A percentile compares a stretch with the other conserved stretches of the same genome.
phyloP scores from a whole-genome alignment of 2,888 invertebrate species.

The Coelogynopora nodosa region DNA sequence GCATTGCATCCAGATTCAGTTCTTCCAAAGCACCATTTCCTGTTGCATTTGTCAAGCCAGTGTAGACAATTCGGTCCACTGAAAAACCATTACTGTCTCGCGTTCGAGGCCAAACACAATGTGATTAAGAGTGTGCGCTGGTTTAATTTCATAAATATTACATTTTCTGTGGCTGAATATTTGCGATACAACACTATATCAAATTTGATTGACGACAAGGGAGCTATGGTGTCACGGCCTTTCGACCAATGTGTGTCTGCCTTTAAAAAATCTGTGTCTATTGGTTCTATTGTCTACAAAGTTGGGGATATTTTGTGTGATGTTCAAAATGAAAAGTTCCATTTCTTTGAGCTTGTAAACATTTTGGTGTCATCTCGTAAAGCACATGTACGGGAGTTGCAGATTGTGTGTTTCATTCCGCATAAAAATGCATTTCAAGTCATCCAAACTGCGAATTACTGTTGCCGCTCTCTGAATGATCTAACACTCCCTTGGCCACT shows the following conservation, averaged over 20 bases:
- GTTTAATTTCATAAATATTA: slow-evolving; percentile 8
- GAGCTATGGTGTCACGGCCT: background rate
- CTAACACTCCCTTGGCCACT: background rate
- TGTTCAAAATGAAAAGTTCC: background rate
- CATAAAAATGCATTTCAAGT: background rate
- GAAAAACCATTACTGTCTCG: slow-evolving; percentile 32
- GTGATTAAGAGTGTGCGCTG: slow-evolving; percentile 6
- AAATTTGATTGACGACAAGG: background rate
- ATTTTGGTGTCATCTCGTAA: background rate
- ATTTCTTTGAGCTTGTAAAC: background rate
- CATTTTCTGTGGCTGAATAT: slow-evolving; percentile 2
- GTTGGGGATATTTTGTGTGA: background rate
- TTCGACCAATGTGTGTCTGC: background rate
- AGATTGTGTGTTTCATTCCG: background rate
- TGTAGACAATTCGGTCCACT: slow-evolving; percentile 34
- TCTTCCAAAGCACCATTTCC: slow-evolving; percentile 27
- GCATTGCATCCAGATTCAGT: background rate
- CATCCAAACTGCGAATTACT: background rate
- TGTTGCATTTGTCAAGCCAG: slow-evolving; percentile 31
- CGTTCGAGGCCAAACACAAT: slow-evolving; percentile 33
- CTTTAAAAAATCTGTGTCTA: background rate
- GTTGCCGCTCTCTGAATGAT: background rate
- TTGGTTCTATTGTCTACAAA: background rate
- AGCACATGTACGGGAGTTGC: background rate
- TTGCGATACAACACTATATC: background rate